Evolutionary conservation across 1,140 invertebrate species (phyloP).

Genomic region (Littorina saxatilis): DNA sequence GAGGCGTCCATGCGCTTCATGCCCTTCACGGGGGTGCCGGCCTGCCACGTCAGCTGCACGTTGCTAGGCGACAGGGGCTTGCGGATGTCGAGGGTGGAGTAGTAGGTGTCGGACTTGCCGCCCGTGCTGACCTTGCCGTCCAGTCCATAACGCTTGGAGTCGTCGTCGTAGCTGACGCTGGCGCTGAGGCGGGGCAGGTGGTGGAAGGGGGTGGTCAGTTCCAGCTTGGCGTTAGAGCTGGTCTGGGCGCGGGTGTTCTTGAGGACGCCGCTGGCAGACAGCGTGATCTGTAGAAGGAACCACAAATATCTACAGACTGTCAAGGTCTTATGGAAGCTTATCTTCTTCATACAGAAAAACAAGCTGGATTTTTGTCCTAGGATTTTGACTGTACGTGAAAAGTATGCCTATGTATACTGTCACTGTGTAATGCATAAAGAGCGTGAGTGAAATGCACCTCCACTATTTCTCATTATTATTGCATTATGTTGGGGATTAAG

Average conservation of each 20-base stretch:
- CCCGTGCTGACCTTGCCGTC: constrained; percentile 24
- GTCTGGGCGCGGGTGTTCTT: not conserved
- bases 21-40: constrained; percentile 22
- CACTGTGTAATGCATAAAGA: too few species aligned
- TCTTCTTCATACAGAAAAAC: too few species aligned
- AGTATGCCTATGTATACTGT: too few species aligned
- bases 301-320: too few species aligned
- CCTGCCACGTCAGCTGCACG: constrained; percentile 18
- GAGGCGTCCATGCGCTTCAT: constrained; percentile 3
- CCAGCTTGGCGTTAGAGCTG: constrained; percentile 44
- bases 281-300: constrained; percentile 40
- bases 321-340: too few species aligned
- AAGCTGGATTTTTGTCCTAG: too few species aligned
- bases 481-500: too few species aligned
- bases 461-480: too few species aligned
- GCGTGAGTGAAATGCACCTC: too few species aligned
- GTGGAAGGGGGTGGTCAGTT: constrained; percentile 64
- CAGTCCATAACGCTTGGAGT: constrained; percentile 25
- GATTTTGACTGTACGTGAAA: too few species aligned
- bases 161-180: constrained; percentile 21
- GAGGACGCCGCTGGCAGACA: constrained; percentile 18
- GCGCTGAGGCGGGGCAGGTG: constrained; percentile 42
- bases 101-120: constrained; percentile 28
- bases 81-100: constrained; percentile 23
- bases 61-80: constrained; percentile 39